Evolutionary conservation across 2,113 vertebrate genomes (phyloP).

Genomic region (Fulica atra): DNA sequence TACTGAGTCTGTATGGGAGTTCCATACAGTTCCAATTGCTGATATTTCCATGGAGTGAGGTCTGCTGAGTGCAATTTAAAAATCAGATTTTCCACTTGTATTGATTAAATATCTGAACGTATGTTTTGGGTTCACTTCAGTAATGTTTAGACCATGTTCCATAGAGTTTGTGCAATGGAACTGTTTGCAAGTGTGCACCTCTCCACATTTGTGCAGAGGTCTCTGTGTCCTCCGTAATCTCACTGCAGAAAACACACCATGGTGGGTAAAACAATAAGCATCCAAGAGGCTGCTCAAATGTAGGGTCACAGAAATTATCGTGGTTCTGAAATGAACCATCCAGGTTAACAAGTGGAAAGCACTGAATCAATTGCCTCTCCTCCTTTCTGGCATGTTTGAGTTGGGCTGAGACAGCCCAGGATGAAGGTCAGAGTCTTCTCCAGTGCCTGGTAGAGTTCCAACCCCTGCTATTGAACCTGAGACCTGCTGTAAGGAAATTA

Average conservation of each 20-base stretch:
- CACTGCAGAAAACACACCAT: neutral
- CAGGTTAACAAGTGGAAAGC: neutral
- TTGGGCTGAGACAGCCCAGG: neutral
- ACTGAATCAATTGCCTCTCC: neutral
- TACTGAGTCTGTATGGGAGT: neutral
- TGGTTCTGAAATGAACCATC: neutral
- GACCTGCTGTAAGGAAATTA: neutral
- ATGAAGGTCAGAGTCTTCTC: conserved; percentile 26
- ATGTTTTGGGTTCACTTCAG: neutral
- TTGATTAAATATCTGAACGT: neutral
- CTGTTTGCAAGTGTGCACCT: neutral
- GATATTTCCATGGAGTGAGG: neutral
- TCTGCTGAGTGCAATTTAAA: neutral
- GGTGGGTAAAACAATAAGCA: neutral
- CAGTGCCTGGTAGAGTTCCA: neutral
- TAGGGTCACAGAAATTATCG: neutral
- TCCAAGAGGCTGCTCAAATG: neutral
- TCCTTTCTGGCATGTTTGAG: neutral
- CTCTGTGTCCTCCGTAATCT: neutral
- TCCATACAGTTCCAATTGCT: neutral
- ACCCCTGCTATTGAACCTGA: neutral
- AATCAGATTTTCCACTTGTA: neutral
- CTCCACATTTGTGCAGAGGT: neutral
- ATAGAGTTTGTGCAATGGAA: neutral
- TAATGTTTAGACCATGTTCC: neutral